Percentiles rank a stretch among this genome's conserved stretches.
These are phyloP conservation scores for Saccostrea cuccullata DNA, from an alignment of 1,140 invertebrate species.

Conservation along the genomic window DNA sequence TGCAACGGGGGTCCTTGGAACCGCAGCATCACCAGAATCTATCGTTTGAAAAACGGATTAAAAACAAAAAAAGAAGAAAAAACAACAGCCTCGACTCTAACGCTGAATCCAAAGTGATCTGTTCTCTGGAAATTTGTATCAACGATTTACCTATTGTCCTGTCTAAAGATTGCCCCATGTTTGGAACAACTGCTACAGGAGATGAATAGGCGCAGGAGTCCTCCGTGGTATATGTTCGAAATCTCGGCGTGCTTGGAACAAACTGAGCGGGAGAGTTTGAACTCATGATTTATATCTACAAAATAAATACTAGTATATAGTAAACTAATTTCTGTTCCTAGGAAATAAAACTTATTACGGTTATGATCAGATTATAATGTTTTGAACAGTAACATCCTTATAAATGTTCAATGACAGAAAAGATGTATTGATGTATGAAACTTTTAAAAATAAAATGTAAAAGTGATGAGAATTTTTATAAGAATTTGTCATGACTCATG, in stretches of 20 bases:
- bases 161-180: neutral
- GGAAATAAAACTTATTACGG: too few species aligned
- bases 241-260: conserved; percentile 6
- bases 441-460: too few species aligned
- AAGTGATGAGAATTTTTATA: too few species aligned
- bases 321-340: neutral
- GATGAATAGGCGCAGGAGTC: neutral
- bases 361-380: too few species aligned
- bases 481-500: too few species aligned
- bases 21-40: conserved; percentile 8
- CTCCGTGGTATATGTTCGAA: neutral
- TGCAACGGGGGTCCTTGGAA: neutral
- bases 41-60: neutral
- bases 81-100: too few species aligned
- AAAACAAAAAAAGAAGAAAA: neutral
- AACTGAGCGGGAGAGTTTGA: conserved; percentile 12
- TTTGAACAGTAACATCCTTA: too few species aligned
- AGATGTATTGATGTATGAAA: too few species aligned
- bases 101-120: neutral
- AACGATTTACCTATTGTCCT: neutral
- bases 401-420: too few species aligned
- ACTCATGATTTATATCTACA: neutral
- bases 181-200: conserved; percentile 3
- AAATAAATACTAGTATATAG: neutral
- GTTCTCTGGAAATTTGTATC: neutral